Conservation (phyloP, 2,797 vertebrate species). For the Rhinogobio ventralis region DNA sequence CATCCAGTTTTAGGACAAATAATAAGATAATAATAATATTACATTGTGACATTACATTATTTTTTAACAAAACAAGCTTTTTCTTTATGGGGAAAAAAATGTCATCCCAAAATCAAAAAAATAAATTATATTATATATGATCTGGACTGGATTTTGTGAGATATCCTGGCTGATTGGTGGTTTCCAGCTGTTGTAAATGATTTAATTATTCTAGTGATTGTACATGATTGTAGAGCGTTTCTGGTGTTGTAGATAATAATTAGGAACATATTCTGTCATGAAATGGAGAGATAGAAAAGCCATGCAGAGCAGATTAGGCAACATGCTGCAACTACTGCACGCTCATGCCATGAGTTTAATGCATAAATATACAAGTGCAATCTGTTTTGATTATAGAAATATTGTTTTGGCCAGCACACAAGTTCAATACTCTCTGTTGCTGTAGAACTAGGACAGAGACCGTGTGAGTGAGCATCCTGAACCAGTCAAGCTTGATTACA, state of each 20-base stretch:
- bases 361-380: neutral
- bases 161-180: neutral
- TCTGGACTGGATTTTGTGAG: neutral
- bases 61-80: no score
- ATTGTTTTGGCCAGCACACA: neutral
- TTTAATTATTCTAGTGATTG: neutral
- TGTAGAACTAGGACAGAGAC: neutral
- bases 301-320: neutral
- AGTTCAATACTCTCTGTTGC: neutral
- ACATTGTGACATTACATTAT: neutral
- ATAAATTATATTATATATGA: neutral
- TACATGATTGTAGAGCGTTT: neutral
- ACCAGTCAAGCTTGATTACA: neutral
- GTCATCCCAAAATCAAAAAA: neutral
- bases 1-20: neutral
- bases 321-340: neutral
- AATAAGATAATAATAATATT: neutral
- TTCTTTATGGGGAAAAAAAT: neutral
- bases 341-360: neutral
- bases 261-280: neutral
- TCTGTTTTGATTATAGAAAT: neutral
- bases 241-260: neutral
- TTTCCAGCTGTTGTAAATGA: neutral
- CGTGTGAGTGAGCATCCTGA: neutral
- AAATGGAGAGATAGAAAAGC: conserved; percentile 10